These are phyloP conservation scores for Damaliscus lunatus DNA, from an alignment of 2,113 vertebrate species.

Conservation along the genomic window DNA sequence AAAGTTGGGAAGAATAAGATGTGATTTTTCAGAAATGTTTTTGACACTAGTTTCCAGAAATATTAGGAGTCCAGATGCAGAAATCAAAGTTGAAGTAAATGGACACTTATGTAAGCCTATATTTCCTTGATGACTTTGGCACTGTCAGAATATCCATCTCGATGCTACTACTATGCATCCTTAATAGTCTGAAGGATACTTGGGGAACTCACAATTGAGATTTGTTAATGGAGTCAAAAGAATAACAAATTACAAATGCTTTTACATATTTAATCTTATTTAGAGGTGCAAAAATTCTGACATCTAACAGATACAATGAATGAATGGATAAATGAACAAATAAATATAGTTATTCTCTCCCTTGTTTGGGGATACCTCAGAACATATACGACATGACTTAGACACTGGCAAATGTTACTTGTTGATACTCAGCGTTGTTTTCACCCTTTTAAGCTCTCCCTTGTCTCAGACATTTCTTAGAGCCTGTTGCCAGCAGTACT, in stretches of 20 bases:
- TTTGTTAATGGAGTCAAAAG: not conserved
- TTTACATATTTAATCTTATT: not conserved
- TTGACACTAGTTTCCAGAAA: not conserved
- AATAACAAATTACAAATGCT: not conserved
- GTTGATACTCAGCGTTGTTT: not conserved
- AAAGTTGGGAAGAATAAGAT: not conserved
- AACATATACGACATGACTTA: not conserved
- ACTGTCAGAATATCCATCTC: not conserved
- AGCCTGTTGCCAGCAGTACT: not conserved
- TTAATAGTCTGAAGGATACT: not conserved
- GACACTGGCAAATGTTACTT: not conserved
- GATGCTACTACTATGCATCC: not conserved
- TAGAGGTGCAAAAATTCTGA: not conserved
- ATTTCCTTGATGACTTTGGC: not conserved
- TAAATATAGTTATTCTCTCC: not conserved
- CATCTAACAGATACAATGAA: not conserved
- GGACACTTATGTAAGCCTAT: not conserved
- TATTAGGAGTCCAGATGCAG: not conserved
- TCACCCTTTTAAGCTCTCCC: not conserved
- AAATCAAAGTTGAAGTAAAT: not conserved
- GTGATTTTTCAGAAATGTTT: not conserved
- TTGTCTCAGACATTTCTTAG: not conserved
- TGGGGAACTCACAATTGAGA: not conserved
- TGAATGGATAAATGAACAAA: not conserved
- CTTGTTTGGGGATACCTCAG: not conserved